Evolutionary conservation across 2,888 invertebrate species (phyloP), one percentile per base, ranked within the genome.

Genomic region (Ypsolopha scabrella): DNA sequence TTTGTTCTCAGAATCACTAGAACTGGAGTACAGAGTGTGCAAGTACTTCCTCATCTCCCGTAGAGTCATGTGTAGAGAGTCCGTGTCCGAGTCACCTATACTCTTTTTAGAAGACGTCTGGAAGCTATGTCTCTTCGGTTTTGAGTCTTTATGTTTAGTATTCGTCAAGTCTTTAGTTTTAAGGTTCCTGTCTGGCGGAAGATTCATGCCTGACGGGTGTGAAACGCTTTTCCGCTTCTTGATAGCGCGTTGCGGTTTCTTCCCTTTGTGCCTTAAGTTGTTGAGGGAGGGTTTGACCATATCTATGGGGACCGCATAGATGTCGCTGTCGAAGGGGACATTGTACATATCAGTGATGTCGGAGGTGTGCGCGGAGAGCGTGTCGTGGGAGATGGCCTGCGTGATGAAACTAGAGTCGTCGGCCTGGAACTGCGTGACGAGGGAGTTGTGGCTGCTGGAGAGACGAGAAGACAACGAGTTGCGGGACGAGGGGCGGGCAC

Each of bases 351-450:
- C 94, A 39, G 91, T 91, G 54, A 94, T 94, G 67, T 93, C 93
- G 56, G 91, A 90, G n/a, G 92, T 90, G 56, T 91, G 88, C 6
- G 78, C 67, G 8, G 89, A 86, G 39, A 95, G 82, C 2, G 94
- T 92, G 67, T 95, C 95, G 67, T 95, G 95, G 0, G 94, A 95
- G 87, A 95, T 94, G 37, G 95, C 95, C 68, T 94, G 94, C 0
- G 94, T 95, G 58, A 95, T 95, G 70, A 95, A 95, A 67, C 91
- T 94, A 14, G 94, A 94, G 71, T 95, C 95, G 66, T 94, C 94
- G 1, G 89, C 91, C 76, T 92, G 93, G 64, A 93, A 92, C 54
- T 92, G 90, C 14, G 90, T 89, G 57, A 92, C 90, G 54, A 95
- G 86, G 0, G 94, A 95, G 70, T 94, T 95, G 74, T 95, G 94